These are phyloP conservation scores for Epinephelus moara DNA, from an alignment of 2,113 vertebrate genomes.

Conservation along the genomic window DNA sequence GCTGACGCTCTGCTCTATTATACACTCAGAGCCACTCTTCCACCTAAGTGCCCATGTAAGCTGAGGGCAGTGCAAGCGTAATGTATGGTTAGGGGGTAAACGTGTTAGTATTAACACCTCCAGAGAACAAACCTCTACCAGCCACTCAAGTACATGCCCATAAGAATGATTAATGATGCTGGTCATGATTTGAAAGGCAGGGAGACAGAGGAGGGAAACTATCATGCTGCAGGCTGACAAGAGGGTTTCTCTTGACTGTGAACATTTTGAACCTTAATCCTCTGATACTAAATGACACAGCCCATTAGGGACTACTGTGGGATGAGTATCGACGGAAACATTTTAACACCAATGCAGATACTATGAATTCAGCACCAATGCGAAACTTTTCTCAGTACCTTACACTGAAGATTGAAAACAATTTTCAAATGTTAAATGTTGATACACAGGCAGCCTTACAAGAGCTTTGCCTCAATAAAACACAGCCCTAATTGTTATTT, in stretches of 20 bases:
- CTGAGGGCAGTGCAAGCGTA: conserved; percentile 64
- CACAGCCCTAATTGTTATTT: no score
- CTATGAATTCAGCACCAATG: neutral
- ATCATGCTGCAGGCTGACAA: conserved; percentile 55
- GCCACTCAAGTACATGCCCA: conserved; percentile 49
- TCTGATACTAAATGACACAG: conserved; percentile 46
- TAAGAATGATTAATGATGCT: conserved; percentile 76
- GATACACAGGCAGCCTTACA: neutral
- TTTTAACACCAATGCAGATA: neutral
- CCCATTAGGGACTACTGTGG: conserved; percentile 38
- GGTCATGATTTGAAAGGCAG: conserved; percentile 57
- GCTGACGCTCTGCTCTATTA: conserved; percentile 42
- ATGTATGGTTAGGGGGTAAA: conserved; percentile 71
- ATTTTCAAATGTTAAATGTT: neutral
- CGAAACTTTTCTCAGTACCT: neutral
- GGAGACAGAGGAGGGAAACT: conserved; percentile 41
- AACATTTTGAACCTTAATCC: conserved; percentile 45
- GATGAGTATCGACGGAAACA: neutral
- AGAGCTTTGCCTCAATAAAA: neutral
- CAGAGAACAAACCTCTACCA: conserved; percentile 58
- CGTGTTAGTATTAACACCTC: conserved; percentile 62
- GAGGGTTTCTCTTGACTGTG: conserved; percentile 40
- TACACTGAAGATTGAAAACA: neutral
- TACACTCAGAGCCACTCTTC: conserved; percentile 60
- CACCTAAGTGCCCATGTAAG: conserved; percentile 64